A percentile compares a stretch with the other conserved stretches of the same genome.
Evolutionary conservation across 2,113 vertebrate species (phyloP).

Genomic region (Oryzias celebensis): DNA sequence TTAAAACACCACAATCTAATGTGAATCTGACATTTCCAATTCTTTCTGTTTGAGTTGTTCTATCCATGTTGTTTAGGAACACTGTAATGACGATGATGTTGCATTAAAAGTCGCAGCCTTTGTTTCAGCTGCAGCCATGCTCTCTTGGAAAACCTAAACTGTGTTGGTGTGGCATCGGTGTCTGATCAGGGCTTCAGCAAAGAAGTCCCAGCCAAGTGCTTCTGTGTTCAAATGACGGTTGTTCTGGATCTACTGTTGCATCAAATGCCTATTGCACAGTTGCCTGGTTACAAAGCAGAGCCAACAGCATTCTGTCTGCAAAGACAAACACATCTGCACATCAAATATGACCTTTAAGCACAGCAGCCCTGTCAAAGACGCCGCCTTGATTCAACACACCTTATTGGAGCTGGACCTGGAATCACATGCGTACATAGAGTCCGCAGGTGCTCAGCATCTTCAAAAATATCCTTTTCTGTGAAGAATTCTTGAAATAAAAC

Average conservation of each 20-base stretch:
- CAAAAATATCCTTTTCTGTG: too few relatives aligned
- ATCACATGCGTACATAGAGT: too few relatives aligned
- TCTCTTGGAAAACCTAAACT: not conserved
- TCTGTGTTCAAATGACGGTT: slow-evolving; percentile 15
- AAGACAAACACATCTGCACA: slow-evolving; percentile 48
- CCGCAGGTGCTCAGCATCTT: too few relatives aligned
- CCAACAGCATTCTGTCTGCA: slow-evolving; percentile 43
- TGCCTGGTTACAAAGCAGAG: slow-evolving; percentile 53
- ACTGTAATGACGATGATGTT: slow-evolving; percentile 52
- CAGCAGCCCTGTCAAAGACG: slow-evolving; percentile 27
- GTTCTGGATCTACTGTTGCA: slow-evolving; percentile 31
- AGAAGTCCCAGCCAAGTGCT: not conserved
- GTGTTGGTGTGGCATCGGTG: not conserved
- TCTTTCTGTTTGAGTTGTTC: slow-evolving; percentile 12
- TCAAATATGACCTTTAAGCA: slow-evolving; percentile 61
- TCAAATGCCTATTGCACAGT: slow-evolving; percentile 33
- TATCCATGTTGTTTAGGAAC: slow-evolving; percentile 27
- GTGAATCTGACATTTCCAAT: slow-evolving; percentile 13
- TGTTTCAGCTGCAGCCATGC: not conserved
- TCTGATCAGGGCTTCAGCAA: not conserved
- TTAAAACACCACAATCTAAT: not conserved
- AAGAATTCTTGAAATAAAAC: not conserved
- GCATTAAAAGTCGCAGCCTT: not conserved
- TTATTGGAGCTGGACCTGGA: not conserved
- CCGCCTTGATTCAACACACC: slow-evolving; percentile 28